Conservation (phyloP, 2,113 vertebrate genomes). For the Ranitomeya imitator region DNA sequence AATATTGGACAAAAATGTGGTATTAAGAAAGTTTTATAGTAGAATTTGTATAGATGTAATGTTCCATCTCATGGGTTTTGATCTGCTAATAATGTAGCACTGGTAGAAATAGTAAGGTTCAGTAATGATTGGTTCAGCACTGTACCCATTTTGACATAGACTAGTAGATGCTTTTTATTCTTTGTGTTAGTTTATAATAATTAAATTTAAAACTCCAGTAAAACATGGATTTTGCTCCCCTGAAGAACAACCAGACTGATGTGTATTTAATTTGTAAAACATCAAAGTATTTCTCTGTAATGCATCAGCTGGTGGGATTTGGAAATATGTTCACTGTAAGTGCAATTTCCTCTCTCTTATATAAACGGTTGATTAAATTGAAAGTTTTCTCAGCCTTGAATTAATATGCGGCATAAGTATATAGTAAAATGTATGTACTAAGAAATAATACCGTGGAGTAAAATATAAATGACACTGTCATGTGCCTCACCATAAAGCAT, state of each 20-base stretch:
- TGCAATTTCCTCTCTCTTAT: not conserved
- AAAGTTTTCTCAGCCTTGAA: not conserved
- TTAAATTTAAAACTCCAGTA: not conserved
- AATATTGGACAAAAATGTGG: too few species aligned
- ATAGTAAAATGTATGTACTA: not conserved
- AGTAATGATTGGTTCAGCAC: not conserved
- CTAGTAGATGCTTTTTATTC: not conserved
- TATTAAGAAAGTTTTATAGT: too few species aligned
- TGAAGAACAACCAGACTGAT: not conserved
- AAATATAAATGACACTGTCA: not conserved
- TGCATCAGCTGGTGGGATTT: not conserved
- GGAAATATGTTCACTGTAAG: not conserved
- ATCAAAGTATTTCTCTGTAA: not conserved
- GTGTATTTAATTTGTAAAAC: slow-evolving; percentile 6
- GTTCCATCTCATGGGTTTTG: too few species aligned
- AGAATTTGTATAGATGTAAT: too few species aligned
- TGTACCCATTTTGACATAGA: not conserved
- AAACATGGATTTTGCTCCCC: too few species aligned
- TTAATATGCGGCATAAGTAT: not conserved
- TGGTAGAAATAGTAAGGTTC: not conserved
- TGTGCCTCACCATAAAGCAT: not conserved
- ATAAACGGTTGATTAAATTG: too few species aligned
- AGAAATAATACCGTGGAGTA: not conserved
- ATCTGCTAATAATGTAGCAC: too few species aligned
- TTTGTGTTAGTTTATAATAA: not conserved